Conservation (phyloP, 2,888 invertebrate species). For the Melitaea athalia region DNA sequence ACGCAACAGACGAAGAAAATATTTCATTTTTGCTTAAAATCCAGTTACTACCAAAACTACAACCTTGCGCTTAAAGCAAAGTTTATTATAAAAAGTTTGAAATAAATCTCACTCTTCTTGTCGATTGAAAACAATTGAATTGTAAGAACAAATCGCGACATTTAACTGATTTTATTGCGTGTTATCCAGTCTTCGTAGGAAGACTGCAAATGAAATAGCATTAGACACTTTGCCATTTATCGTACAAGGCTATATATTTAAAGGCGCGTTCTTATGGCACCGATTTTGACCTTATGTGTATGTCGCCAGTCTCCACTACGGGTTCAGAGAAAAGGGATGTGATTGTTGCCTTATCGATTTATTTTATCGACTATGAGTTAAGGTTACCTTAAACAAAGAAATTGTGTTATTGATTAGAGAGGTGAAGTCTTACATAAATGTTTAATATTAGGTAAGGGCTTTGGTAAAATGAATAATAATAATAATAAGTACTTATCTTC, state of each 20-base stretch:
- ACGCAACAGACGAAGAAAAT: no score
- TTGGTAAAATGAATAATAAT: no score
- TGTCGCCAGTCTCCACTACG: constrained; percentile 74
- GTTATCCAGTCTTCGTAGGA: constrained; percentile 38
- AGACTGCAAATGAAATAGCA: constrained; percentile 70
- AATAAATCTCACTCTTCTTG: not conserved
- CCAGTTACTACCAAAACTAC: no score
- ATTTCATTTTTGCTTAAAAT: no score
- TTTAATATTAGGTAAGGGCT: no score
- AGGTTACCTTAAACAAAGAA: no score
- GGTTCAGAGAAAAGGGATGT: constrained; percentile 61
- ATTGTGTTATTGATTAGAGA: no score
- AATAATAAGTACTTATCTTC: no score
- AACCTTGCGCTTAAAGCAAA: no score
- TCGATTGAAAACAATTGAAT: not conserved
- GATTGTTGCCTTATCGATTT: constrained; percentile 29
- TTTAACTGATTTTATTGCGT: constrained; percentile 33
- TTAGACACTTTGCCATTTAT: constrained; percentile 67
- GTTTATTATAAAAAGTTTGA: not conserved
- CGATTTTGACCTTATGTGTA: constrained; percentile 78
- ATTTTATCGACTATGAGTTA: not conserved
- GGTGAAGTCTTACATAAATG: no score
- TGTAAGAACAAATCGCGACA: constrained; percentile 22
- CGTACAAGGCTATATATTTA: constrained; percentile 75
- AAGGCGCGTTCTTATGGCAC: constrained; percentile 68